Evolutionary conservation across 2,888 invertebrate species (phyloP).

Genomic region (Pyrgus malvae): DNA sequence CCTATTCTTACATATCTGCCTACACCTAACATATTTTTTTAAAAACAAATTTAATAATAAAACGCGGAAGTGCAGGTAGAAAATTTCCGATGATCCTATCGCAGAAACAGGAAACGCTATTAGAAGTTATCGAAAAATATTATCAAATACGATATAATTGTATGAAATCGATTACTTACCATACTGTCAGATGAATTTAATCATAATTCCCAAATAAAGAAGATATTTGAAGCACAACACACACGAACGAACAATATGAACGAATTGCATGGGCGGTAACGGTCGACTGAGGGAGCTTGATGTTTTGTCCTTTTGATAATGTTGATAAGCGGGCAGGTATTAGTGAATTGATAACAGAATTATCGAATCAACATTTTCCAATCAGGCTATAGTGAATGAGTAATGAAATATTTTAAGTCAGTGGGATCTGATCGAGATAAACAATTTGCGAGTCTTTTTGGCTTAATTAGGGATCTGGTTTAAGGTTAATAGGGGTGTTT

Average conservation of each 20-base stretch:
- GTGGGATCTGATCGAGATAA: background rate
- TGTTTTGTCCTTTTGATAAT: conserved; percentile 25
- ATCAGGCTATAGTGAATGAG: conserved; percentile 7
- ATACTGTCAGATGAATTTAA: conserved; percentile 29
- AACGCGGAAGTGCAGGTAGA: background rate
- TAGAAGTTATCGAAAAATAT: conserved; percentile 14
- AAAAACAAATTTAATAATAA: background rate
- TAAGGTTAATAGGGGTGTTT: no score
- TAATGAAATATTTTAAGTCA: background rate
- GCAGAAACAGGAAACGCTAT: background rate
- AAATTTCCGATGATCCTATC: background rate
- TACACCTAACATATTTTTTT: no score
- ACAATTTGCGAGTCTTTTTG: background rate
- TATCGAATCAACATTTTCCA: conserved; percentile 37
- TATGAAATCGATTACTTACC: conserved; percentile 20
- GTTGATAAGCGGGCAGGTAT: conserved; percentile 60
- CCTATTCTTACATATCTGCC: no score
- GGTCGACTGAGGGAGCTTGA: conserved; percentile 23
- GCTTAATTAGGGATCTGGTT: no score
- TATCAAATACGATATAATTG: background rate
- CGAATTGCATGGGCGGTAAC: background rate
- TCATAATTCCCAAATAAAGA: conserved; percentile 20
- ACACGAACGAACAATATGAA: background rate
- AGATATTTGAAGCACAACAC: conserved; percentile 2
- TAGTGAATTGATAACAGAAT: conserved; percentile 53